A percentile compares a stretch with the other conserved stretches of the same genome.
These are phyloP conservation scores for Ptiloglossa arizonensis DNA, from an alignment of 1,140 invertebrate species.

Conservation along the genomic window DNA sequence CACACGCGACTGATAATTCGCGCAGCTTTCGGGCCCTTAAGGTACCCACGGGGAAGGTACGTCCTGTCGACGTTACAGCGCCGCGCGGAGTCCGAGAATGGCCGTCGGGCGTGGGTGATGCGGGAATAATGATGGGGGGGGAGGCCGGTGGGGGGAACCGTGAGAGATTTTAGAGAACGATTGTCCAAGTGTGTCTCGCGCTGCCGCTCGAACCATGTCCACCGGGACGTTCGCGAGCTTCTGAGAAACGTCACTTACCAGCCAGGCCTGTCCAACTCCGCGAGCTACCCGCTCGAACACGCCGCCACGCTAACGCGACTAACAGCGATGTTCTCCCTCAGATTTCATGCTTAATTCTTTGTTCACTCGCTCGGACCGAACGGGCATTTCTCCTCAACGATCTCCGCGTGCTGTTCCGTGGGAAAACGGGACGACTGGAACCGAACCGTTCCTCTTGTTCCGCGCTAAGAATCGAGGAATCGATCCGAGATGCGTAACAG, in stretches of 20 bases:
- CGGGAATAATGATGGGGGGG: slow-evolving; percentile 58
- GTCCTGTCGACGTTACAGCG: slow-evolving; percentile 20
- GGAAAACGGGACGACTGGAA: too few relatives aligned
- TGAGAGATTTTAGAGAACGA: slow-evolving; percentile 64
- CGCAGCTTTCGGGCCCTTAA: slow-evolving; percentile 35
- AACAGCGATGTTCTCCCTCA: not conserved
- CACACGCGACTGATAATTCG: slow-evolving; percentile 73
- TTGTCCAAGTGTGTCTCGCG: slow-evolving; percentile 49
- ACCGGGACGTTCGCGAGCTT: slow-evolving; percentile 32
- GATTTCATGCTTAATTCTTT: not conserved
- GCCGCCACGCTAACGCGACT: slow-evolving; percentile 23
- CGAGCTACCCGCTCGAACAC: slow-evolving; percentile 24
- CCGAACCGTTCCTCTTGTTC: too few relatives aligned
- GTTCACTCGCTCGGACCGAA: not conserved
- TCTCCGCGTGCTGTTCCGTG: too few relatives aligned
- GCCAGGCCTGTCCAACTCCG: not conserved
- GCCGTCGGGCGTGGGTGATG: slow-evolving; percentile 58
- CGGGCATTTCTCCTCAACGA: too few relatives aligned
- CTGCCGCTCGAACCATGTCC: slow-evolving; percentile 17
- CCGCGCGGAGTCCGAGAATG: slow-evolving; percentile 16
- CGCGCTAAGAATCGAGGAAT: too few relatives aligned
- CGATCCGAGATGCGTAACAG: too few relatives aligned
- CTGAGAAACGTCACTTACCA: slow-evolving; percentile 58
- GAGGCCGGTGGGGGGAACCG: slow-evolving; percentile 12
- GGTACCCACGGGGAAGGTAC: not conserved